These are phyloP conservation scores for Peribatodes rhomboidaria DNA, from an alignment of 2,888 invertebrate species.

Conservation along the genomic window DNA sequence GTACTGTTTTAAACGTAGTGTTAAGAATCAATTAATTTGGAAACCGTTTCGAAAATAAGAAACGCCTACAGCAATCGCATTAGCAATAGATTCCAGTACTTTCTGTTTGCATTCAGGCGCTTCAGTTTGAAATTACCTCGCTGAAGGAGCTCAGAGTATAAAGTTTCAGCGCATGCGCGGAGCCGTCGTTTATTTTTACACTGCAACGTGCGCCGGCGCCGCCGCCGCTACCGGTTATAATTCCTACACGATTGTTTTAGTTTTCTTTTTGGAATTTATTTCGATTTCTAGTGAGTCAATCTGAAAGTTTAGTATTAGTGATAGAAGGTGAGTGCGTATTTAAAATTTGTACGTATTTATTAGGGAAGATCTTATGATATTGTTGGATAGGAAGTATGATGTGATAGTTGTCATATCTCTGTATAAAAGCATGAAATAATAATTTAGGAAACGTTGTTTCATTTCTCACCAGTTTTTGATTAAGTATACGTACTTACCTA, in stretches of 20 bases:
- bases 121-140: neutral
- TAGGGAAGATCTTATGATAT: too few relatives aligned
- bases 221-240: conserved; percentile 49
- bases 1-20: too few relatives aligned
- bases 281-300: neutral
- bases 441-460: too few relatives aligned
- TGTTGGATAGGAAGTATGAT: too few relatives aligned
- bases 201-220: conserved; percentile 48
- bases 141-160: conserved; percentile 27
- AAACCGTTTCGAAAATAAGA: neutral
- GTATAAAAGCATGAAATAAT: too few relatives aligned
- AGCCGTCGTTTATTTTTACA: conserved; percentile 60
- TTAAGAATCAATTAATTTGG: neutral
- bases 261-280: conserved; percentile 1
- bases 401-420: too few relatives aligned
- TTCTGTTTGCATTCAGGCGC: too few relatives aligned
- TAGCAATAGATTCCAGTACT: neutral
- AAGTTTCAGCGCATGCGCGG: conserved; percentile 49
- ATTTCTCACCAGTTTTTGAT: too few relatives aligned
- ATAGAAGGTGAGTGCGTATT: neutral
- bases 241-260: neutral
- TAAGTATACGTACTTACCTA: too few relatives aligned
- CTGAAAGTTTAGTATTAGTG: neutral
- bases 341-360: neutral
- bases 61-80: conserved; percentile 5